Conservation (phyloP, 2,113 vertebrate species). For the Pteronura brasiliensis region DNA sequence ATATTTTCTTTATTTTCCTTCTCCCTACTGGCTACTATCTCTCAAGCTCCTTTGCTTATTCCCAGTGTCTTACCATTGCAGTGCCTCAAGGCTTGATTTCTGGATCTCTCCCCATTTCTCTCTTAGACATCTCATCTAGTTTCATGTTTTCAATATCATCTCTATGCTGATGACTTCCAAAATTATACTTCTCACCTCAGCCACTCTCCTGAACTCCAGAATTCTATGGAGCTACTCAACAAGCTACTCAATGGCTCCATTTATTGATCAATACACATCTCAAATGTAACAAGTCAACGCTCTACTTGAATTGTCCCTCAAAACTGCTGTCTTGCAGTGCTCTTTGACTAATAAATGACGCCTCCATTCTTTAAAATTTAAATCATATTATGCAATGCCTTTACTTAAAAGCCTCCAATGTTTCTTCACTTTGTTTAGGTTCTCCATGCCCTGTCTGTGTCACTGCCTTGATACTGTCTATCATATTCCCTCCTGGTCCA, state of each 20-base stretch:
- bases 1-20: neutral
- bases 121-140: neutral
- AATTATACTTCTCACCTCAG: neutral
- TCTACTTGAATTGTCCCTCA: neutral
- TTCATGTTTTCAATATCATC: neutral
- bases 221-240: neutral
- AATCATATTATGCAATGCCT: neutral
- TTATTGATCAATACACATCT: neutral
- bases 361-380: neutral
- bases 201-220: neutral
- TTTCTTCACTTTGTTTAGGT: neutral
- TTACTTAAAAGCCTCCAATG: neutral
- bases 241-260: neutral
- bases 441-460: neutral
- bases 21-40: neutral
- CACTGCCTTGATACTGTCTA: neutral
- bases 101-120: neutral
- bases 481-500: neutral
- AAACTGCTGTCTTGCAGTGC: neutral
- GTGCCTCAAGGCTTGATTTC: neutral
- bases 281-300: neutral
- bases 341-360: neutral
- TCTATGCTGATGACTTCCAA: neutral
- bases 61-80: neutral
- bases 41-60: neutral